These are phyloP conservation scores for Ciconia stormi DNA, from an alignment of 2,113 vertebrate species.

Conservation along the genomic window DNA sequence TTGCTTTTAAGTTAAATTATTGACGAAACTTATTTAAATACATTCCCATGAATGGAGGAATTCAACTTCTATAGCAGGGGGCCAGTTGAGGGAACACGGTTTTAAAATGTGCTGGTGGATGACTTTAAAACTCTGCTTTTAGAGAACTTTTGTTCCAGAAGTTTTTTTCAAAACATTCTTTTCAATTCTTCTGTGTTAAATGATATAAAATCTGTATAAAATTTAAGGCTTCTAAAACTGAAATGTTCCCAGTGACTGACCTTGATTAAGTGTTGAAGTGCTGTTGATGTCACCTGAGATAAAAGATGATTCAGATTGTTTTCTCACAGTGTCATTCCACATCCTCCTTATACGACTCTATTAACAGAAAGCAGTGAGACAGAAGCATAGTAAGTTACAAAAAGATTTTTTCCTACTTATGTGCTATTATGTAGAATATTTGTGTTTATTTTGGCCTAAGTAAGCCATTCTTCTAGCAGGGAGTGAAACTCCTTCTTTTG, in stretches of 20 bases:
- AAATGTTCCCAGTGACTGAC: constrained; percentile 87
- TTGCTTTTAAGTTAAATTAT: constrained; percentile 66
- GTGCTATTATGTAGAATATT: not conserved
- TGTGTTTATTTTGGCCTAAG: not conserved
- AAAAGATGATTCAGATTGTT: constrained; percentile 99
- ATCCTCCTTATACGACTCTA: constrained; percentile 99
- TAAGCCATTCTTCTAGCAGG: not conserved
- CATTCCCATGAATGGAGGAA: constrained; percentile 72
- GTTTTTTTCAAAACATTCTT: constrained; percentile 48
- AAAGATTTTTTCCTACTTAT: not conserved
- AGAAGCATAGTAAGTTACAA: not conserved
- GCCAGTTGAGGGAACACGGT: constrained; percentile 68
- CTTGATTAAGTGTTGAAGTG: constrained; percentile 99
- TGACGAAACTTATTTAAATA: constrained; percentile 69
- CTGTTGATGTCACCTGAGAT: constrained; percentile 99
- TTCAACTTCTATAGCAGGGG: constrained; percentile 70
- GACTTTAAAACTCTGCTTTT: constrained; percentile 54
- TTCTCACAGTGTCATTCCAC: constrained; percentile 99
- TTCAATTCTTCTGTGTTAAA: constrained; percentile 48
- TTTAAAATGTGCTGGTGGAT: constrained; percentile 48
- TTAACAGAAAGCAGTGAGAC: constrained; percentile 75
- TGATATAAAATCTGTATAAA: constrained; percentile 47
- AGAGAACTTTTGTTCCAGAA: constrained; percentile 27
- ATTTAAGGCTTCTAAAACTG: constrained; percentile 70
- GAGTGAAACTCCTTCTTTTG: not conserved